Base-by-base conservation (phyloP, 2,888 invertebrate species). In the Andrena haemorrhoa region DNA sequence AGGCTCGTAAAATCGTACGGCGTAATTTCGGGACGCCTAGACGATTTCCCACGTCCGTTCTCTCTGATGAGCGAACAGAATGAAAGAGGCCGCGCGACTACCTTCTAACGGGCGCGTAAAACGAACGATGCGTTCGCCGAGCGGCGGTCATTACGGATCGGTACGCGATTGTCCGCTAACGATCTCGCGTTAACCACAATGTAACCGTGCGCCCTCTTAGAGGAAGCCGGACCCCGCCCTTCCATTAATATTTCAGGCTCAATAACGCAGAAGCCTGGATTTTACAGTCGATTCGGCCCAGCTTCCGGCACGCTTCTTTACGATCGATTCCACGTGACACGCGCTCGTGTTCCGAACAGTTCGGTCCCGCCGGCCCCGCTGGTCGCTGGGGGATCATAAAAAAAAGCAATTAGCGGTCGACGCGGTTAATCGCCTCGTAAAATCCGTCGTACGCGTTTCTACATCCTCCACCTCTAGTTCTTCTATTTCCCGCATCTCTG, bases 371-470 rank as follows among this genome's bases (percentile, higher is more conserved):
- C 81, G 71, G 65, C 41, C 51, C 26, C 33, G 29, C 51, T 53
- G 72, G 58, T 81, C 81, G 26, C 6, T 56, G 60, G 41, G 75
- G 31, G 73, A 73, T 78, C 76, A 53, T 85, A 86, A 88, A 88
- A 85, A 82, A 91, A 90, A 89, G 87, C 89, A 92, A 92, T 91
- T 92, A 92, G 90, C 88, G 82, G 79, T 84, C 76, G 87, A 87
- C 86, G 87, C 89, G 86, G 88, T 91, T 90, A 90, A 91, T 91
- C 89, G 87, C 87, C 86, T 89, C 90, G 90, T 91, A 91, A 91
- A 92, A 86, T 88, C 83, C 86, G 69, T 79, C 76, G 75, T 71
- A 58, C 79, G 68, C 70, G 71, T 66, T 82, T 61, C 63, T 20
- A 33, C 35, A 51, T 20, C 61, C 16, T 41, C 12, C 72, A 49